phyloP scores from a whole-genome alignment of 2,797 vertebrate species.

The Trachops cirrhosus region DNA sequence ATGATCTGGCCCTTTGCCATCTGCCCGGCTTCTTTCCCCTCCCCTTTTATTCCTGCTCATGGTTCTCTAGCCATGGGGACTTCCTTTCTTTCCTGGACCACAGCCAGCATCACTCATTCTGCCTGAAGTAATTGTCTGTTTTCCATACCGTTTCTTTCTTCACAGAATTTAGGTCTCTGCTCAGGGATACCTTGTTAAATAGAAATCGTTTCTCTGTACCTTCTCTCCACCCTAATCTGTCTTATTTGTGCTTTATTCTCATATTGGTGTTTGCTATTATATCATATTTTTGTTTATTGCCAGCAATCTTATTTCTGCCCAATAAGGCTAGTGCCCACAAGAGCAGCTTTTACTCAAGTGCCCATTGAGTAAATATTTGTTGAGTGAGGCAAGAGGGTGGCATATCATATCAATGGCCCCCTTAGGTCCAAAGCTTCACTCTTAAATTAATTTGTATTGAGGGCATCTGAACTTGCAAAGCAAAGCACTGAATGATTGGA shows the following conservation, averaged over 20 bases:
- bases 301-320: background rate
- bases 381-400: background rate
- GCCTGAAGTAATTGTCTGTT: background rate
- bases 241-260: background rate
- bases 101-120: background rate
- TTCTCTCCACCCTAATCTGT: background rate
- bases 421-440: background rate
- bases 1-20: background rate
- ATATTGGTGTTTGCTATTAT: background rate
- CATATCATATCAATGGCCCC: background rate
- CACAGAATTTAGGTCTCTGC: background rate
- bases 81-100: background rate
- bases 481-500: background rate
- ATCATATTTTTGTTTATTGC: background rate
- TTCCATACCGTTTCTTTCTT: background rate
- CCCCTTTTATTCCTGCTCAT: background rate
- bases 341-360: background rate
- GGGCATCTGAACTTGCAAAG: background rate
- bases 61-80: rapidly evolving
- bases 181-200: background rate
- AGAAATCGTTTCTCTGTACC: background rate
- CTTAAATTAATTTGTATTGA: background rate
- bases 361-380: background rate
- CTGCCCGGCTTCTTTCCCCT: rapidly evolving
- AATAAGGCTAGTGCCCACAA: background rate